A percentile compares a stretch with the other conserved stretches of the same genome.
Evolutionary conservation across 2,797 vertebrate genomes (phyloP).

Genomic region (Dermochelys coriacea): DNA sequence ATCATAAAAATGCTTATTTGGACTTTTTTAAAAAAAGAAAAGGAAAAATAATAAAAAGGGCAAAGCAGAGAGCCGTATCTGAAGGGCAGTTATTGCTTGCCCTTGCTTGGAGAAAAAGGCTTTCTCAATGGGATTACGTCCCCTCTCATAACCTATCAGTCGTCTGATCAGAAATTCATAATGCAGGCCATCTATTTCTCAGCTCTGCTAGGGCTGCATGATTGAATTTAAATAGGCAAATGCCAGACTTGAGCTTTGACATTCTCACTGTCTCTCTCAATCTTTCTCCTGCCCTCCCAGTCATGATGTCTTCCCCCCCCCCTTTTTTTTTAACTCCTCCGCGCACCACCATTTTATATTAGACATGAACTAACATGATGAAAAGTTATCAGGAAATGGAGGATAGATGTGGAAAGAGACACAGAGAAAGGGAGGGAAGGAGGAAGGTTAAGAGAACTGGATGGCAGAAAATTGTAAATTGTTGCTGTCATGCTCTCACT

Average conservation of each 20-base stretch:
- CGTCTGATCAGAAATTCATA: constrained; percentile 88
- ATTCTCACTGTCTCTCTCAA: constrained; percentile 79
- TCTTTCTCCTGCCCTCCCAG: constrained; percentile 73
- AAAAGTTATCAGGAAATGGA: constrained; percentile 91
- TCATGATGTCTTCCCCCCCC: constrained; percentile 59
- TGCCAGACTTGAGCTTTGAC: constrained; percentile 83
- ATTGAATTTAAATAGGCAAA: constrained; percentile 92
- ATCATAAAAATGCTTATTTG: constrained; percentile 79
- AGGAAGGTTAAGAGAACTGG: constrained; percentile 64
- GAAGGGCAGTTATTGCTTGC: constrained; percentile 81
- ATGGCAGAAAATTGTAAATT: constrained; percentile 75
- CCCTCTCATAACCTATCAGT: constrained; percentile 83
- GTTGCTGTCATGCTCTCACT: constrained; percentile 76
- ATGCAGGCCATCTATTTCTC: constrained; percentile 82
- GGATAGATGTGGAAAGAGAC: constrained; percentile 80
- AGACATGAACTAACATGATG: constrained; percentile 85
- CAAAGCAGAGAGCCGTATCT: constrained; percentile 75
- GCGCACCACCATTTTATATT: constrained; percentile 86
- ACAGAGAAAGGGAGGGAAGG: constrained; percentile 53
- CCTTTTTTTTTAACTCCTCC: constrained; percentile 52
- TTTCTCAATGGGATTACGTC: constrained; percentile 83
- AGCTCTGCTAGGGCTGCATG: constrained; percentile 80
- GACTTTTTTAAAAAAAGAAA: constrained; percentile 52
- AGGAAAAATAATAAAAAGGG: constrained; percentile 70
- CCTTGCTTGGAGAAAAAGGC: constrained; percentile 80